phyloP scores from a whole-genome alignment of 2,888 invertebrate species.

The Pyrgus malvae region DNA sequence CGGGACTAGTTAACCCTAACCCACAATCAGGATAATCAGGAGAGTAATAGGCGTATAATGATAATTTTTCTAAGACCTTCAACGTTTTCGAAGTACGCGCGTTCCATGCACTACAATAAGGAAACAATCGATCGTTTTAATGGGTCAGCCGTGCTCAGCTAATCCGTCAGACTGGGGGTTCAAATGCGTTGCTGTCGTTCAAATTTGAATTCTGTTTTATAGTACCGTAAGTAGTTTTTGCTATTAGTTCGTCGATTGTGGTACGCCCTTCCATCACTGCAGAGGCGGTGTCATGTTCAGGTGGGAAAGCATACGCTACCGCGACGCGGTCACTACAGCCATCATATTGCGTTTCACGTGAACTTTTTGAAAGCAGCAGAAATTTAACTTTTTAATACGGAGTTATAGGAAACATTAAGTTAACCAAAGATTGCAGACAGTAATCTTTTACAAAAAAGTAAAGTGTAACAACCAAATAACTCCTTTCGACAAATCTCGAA shows the following conservation, averaged over 20 bases:
- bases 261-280: conserved; percentile 57
- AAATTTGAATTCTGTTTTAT: conserved; percentile 61
- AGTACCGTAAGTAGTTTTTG: conserved; percentile 52
- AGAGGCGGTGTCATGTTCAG: conserved; percentile 74
- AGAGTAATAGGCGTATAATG: background rate
- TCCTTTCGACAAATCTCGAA: no score
- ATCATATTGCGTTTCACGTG: conserved; percentile 71
- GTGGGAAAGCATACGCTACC: conserved; percentile 80
- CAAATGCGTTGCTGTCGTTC: conserved; percentile 42
- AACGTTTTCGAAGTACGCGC: conserved; percentile 38
- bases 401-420: background rate
- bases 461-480: no score
- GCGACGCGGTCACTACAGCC: conserved; percentile 74
- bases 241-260: conserved; percentile 39
- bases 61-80: conserved; percentile 45
- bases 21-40: background rate
- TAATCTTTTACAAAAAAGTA: no score
- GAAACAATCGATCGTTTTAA: conserved; percentile 81
- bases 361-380: conserved; percentile 65
- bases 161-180: conserved; percentile 71
- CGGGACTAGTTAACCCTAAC: background rate
- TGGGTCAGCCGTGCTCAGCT: conserved; percentile 78
- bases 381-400: conserved; percentile 46
- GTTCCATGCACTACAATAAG: conserved; percentile 67
- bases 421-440: background rate